Evolutionary conservation across 2,888 invertebrate species (phyloP), one percentile per base, ranked within the genome.

Genomic region (Monopis laevigella): DNA sequence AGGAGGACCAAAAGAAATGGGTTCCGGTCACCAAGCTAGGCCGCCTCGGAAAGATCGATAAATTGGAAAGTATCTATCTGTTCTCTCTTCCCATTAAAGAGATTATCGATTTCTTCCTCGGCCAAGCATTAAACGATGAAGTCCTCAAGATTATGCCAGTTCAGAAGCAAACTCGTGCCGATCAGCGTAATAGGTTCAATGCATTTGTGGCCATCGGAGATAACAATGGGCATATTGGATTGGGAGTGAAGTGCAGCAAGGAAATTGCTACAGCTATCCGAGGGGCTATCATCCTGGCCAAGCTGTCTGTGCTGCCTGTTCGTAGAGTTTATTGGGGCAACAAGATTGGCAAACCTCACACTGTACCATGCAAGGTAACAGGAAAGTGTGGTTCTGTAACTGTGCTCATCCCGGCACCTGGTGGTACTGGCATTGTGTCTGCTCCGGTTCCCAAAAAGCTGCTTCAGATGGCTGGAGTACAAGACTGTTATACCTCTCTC

Each of bases 71-170:
- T 72, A 99, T 99, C 61, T 99, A 99, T 61, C 84, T 98, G 45
- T 98, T 97, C 84, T 98, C 99, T 46, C 82, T 99, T 42, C 98
- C 99, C 44, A 99, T 99, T 72, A 99, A 99, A 86, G 99, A 99
- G 78, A 98, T 99, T 74, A 98, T 99, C 48, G 99, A 99, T 70
- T 91, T 90, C 78, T 98, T 99, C 84, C 89, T 99, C 58, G 96
- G 97, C 16, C 83, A 91, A 0, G 84, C 91, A 12, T 84, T 99
- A 41, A 97, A 96, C 64, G 99, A 99, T 82, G 99, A 99, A 67
- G 99, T 99, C 1, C 83, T 99, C 54, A 99, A 99, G 80, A 99
- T 99, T 69, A 99, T 98, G 97, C 99, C 99, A 45, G 99, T 99
- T 12, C 99, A 99, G 87, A 99, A 99, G 77, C 99, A 99, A 80